These are phyloP conservation scores for Sinocyclocheilus anophthalmus DNA, from an alignment of 2,113 vertebrate genomes.

Conservation along the genomic window DNA sequence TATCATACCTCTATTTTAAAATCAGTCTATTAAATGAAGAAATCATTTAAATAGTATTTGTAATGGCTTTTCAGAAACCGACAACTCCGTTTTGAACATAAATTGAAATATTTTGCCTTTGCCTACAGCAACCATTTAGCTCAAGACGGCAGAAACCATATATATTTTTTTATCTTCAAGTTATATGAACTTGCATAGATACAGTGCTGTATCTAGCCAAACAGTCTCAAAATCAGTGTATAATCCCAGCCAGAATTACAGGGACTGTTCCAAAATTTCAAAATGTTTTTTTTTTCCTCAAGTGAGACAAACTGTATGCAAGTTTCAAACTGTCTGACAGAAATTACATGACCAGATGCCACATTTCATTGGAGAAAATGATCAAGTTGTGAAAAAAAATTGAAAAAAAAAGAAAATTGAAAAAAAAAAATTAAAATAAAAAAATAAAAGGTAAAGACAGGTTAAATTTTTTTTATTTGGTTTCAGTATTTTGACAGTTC, in stretches of 20 bases:
- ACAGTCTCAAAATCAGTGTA: slow-evolving; percentile 54
- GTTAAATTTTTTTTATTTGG: neutral
- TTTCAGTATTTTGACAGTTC: neutral
- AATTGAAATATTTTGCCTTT: neutral
- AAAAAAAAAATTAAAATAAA: no score
- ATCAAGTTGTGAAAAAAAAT: neutral
- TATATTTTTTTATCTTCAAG: slow-evolving; percentile 42
- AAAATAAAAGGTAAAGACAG: no score
- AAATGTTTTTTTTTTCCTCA: neutral
- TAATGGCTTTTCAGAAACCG: slow-evolving; percentile 11
- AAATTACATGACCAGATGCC: slow-evolving; percentile 23
- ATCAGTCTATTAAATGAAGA: neutral
- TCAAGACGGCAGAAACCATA: slow-evolving; percentile 23
- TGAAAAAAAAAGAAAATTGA: no score
- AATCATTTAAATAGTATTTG: neutral
- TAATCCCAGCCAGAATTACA: slow-evolving; percentile 55
- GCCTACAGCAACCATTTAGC: slow-evolving; percentile 5
- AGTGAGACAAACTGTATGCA: slow-evolving; percentile 44
- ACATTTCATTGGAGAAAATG: slow-evolving; percentile 14
- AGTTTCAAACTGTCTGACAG: slow-evolving; percentile 38
- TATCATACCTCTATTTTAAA: neutral
- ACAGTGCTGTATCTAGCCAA: slow-evolving; percentile 17
- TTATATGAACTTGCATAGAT: slow-evolving; percentile 59
- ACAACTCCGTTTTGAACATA: neutral
- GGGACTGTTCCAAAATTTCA: slow-evolving; percentile 14